Evolutionary conservation across 2,888 invertebrate genomes (phyloP), one percentile per base, ranked within the genome.

Genomic region (Pyrrhia umbra): DNA sequence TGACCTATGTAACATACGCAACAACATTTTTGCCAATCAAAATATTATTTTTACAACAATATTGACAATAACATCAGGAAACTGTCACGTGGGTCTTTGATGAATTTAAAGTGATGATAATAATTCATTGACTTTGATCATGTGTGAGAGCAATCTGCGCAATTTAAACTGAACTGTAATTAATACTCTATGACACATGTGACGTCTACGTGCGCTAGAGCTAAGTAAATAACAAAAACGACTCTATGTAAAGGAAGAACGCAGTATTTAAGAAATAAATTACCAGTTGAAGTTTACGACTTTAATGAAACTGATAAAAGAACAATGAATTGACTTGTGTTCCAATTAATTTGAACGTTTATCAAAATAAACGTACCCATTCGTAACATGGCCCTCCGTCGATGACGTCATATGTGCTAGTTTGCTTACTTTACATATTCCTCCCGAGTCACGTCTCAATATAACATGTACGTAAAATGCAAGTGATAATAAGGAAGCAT

Each of bases 401-500:
- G 34, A 18, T 72, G 72, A 78, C 76, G 78, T 74, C 78, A 80
- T 6, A 40, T 43, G 46, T 50, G 47, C 21, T 51, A 43, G 25
- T 45, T 34, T 51, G 52, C 58, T 49, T 50, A 43, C 39, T 58
- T 67, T 42, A 69, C 55, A 51, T 70, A 65, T 68, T 71, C 59
- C 54, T 70, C 73, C 59, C 63, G 45, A 73, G 79, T 77, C 79
- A 77, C 79, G 79, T 75, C 75, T 71, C 34, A 58, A 68, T 46
- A 25, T 51, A 68, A 73, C 65, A 71, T 52, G 65, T 77, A 75
- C 67, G 76, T 83, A 77, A 74, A 79, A 71, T 75, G 66, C 68
- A 78, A 71, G 70, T 74, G 76, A 82, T 83, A 85, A 81, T 75
- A 77, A 83, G 79, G 80, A 75, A 78, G 75, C 77, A 78, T 82